These are phyloP conservation scores for Spodoptera frugiperda DNA, from an alignment of 1,140 invertebrate genomes.

Conservation along the genomic window DNA sequence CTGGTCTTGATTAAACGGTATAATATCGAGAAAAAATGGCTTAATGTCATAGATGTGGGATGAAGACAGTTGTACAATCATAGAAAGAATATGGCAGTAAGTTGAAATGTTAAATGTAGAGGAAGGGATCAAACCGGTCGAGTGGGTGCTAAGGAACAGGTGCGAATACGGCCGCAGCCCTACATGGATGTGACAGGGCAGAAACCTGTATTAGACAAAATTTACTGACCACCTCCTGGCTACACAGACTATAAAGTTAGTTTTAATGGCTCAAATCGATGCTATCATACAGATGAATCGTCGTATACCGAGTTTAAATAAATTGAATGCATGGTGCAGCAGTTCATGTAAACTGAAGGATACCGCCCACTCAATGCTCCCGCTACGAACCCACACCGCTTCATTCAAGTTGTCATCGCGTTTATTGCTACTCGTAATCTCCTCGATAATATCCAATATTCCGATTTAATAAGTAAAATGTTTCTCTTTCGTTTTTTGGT, in stretches of 20 bases:
- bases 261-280: constrained; percentile 70
- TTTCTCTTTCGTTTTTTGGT: background rate
- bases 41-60: background rate
- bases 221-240: constrained; percentile 60
- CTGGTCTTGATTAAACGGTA: background rate
- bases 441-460: background rate
- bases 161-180: constrained; percentile 57
- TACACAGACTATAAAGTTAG: constrained; percentile 63
- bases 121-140: constrained; percentile 58
- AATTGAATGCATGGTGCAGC: constrained; percentile 58
- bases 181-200: constrained; percentile 65
- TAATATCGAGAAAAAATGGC: background rate
- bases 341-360: constrained; percentile 58
- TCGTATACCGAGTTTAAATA: constrained; percentile 55
- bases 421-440: constrained; percentile 23
- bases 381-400: background rate
- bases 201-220: constrained; percentile 72
- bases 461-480: background rate
- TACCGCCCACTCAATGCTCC: constrained; percentile 47
- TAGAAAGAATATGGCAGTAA: constrained; percentile 27
- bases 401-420: constrained; percentile 19
- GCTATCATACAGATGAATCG: constrained; percentile 69
- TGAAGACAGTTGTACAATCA: background rate
- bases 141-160: constrained; percentile 58
- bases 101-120: constrained; percentile 28